Evolutionary conservation across 2,888 invertebrate genomes (phyloP), one percentile per base, ranked within the genome.

Genomic region (Odontomyia ornata): DNA sequence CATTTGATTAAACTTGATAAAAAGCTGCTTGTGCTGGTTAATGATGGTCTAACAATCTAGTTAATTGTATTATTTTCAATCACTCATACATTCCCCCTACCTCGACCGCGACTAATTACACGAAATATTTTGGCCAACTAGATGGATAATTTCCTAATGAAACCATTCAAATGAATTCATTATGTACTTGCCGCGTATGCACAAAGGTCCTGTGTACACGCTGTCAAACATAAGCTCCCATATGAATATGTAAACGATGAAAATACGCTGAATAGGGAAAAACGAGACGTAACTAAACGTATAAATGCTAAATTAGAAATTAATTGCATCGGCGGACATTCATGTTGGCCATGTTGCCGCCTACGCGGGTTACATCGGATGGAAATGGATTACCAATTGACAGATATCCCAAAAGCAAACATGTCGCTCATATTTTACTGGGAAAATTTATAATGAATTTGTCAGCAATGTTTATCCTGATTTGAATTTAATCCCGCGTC

Each of bases 261-360:
- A 25, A n/a, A 25, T 11, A 25, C 23, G 60, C 23, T 60, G 47
- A 11, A 46, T 47, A n/a, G 1, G 23, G 46, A 30, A 69, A 46
- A 69, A 47, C n/a, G 11, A 27, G 5, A 60, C 23, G 57, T 64
- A 64, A 28, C 64, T 27, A 30, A 27, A 30, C 46, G 47, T 30
- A 47, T 69, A 69, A 69, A 69, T 30, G 23, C 69, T 46, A 69
- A 69, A 69, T 69, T 69, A 69, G 69, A 47, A 69, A 69, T 69
- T 69, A 69, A 69, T 69, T 69, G 69, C 69, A 46, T 69, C 27
- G 46, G 11, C 47, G n/a, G 27, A 46, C 30, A 43, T 30, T 65
- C 36, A 65, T 27, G 27, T 62, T n/a, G 5, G 27, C 15, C 9
- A 36, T 36, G 36, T 9, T 36, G 36, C 9, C 36, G 36, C 9